These are phyloP conservation scores for Dallia pectoralis DNA, from an alignment of 2,797 vertebrate species.

Conservation along the genomic window DNA sequence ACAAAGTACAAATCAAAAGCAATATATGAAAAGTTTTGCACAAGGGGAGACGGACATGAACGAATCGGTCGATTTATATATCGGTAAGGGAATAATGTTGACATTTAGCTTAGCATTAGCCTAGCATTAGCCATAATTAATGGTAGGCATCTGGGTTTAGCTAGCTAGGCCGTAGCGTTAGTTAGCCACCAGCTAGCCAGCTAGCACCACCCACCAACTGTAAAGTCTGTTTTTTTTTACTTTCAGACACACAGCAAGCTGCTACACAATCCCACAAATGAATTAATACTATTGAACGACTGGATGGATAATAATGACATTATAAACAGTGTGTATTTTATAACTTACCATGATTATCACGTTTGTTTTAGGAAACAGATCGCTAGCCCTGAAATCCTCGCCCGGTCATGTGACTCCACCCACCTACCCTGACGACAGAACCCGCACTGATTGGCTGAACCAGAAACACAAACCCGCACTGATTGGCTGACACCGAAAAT, in stretches of 20 bases:
- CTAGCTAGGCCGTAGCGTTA: slow-evolving; percentile 35
- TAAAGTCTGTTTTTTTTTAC: background rate
- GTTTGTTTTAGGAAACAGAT: slow-evolving; percentile 41
- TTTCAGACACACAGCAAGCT: background rate
- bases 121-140: slow-evolving; percentile 37
- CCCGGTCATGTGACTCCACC: slow-evolving; percentile 56
- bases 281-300: background rate
- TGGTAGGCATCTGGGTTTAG: slow-evolving; percentile 32
- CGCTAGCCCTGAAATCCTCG: slow-evolving; percentile 30
- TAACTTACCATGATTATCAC: slow-evolving; percentile 56
- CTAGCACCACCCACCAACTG: slow-evolving; percentile 17
- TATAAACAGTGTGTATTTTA: background rate
- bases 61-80: slow-evolving; percentile 1
- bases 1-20: too few relatives aligned
- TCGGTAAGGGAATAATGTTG: background rate
- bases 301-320: background rate
- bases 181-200: slow-evolving; percentile 55
- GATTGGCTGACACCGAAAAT: slow-evolving; percentile 25
- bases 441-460: background rate
- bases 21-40: background rate
- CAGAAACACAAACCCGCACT: background rate
- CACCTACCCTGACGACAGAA: slow-evolving; percentile 10
- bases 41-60: background rate
- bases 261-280: background rate
- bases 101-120: slow-evolving; percentile 6